Evolutionary conservation across 2,888 invertebrate genomes (phyloP), one percentile per base, ranked within the genome.

Genomic region (Rhingia campestris): DNA sequence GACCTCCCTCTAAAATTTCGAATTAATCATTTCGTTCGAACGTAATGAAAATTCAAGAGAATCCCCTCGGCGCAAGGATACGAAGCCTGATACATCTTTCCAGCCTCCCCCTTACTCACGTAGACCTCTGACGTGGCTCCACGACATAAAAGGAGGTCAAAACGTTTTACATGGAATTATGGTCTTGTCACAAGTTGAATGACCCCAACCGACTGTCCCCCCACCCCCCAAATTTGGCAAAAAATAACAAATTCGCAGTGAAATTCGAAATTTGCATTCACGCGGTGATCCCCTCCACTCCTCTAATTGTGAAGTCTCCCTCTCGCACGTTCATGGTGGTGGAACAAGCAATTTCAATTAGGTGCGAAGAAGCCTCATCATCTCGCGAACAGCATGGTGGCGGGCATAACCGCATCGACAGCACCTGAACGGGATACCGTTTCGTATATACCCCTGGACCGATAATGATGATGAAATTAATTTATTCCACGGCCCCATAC

Each of bases 341-440:
- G 82, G 58, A 69, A 82, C 82, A 82, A 79, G 82, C 82, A 82
- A 79, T 79, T 82, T 82, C 82, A 82, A 82, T 82, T 82, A 82
- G 82, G 82, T 79, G 82, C 73, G 63, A 82, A 59, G 63, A 82
- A 59, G 77, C 70, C 72, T 61, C 72, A 81, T 81, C 81, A 64
- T 58, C 53, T 22, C 22, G 2, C 22, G 39, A 59, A 14, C 76
- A 75, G 51, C 69, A 58, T 56, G 58, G 22, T 45, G 41, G 49
- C 39, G 53, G 9, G 37, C 39, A 51, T 9, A 12, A 39, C 7
- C 51, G 33, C 30, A 53, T 58, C 75, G 32, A 7, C 58, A 35
- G 53, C 77, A 53, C 30, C 49, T 66, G 66, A 59, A 66, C 10
- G 32, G 45, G 12, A 41, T 73, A 70, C 22, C 56, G 61, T 56